A percentile compares a stretch with the other conserved stretches of the same genome.
Conservation (phyloP, 1,140 invertebrate species). For the Mycetomoellerius zeteki region DNA sequence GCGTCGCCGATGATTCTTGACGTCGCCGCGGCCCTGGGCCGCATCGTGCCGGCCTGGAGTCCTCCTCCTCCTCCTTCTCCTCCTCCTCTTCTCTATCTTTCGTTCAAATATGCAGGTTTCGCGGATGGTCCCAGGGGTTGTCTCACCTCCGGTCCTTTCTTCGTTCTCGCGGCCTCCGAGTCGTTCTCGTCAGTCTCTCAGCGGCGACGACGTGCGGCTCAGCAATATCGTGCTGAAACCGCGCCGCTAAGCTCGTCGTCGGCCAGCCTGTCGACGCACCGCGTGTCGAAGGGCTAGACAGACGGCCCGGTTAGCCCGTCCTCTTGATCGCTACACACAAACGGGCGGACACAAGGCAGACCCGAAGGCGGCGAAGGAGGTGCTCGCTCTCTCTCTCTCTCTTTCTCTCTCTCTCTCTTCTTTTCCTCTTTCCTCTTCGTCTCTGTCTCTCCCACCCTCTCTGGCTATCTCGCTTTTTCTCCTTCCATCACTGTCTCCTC, state of each 20-base stretch:
- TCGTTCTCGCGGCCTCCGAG: slow-evolving; percentile 22
- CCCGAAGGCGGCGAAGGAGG: slow-evolving; percentile 69
- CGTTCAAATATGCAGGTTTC: neutral
- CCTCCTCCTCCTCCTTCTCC: slow-evolving; percentile 49
- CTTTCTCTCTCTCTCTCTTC: slow-evolving; percentile 45
- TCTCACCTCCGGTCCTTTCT: slow-evolving; percentile 2
- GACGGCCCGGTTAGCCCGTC: slow-evolving; percentile 74
- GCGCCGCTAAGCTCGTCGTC: slow-evolving; percentile 43
- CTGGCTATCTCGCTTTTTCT: slow-evolving; percentile 9
- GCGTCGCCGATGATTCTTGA: slow-evolving; percentile 45
- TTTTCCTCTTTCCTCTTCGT: slow-evolving; percentile 11
- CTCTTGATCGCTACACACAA: slow-evolving; percentile 70
- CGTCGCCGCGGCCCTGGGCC: slow-evolving; percentile 74
- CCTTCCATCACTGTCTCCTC: slow-evolving; percentile 41
- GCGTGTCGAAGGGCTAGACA: slow-evolving; percentile 75
- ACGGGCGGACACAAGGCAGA: slow-evolving; percentile 64
- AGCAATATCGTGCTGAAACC: slow-evolving; percentile 39
- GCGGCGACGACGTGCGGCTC: slow-evolving; percentile 59
- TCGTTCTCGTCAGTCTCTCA: slow-evolving; percentile 1
- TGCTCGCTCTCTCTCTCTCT: slow-evolving; percentile 44
- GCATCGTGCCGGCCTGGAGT: slow-evolving; percentile 66
- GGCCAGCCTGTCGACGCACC: slow-evolving; percentile 72
- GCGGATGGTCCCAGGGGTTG: slow-evolving; percentile 7
- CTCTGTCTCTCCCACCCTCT: slow-evolving; percentile 36
- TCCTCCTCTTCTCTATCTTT: slow-evolving; percentile 33